Evolutionary conservation across 2,888 invertebrate species (phyloP).

Genomic region (Lamproptera curius): DNA sequence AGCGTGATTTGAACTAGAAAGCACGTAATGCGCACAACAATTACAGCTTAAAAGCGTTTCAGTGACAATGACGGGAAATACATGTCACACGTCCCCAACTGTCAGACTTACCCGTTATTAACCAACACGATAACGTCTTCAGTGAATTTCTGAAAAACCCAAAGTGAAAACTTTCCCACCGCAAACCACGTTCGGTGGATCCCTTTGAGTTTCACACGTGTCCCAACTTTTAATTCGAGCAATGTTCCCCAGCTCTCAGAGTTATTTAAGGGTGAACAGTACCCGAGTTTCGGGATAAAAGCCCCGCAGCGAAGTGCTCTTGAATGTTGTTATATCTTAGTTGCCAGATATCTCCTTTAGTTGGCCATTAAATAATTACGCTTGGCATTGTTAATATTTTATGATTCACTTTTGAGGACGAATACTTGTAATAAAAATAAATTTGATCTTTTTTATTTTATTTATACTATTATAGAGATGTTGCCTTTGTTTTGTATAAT

Average conservation of each 20-base stretch:
- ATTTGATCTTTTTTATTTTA: no score
- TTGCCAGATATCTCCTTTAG: conserved; percentile 7
- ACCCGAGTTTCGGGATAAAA: conserved; percentile 16
- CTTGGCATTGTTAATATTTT: not conserved
- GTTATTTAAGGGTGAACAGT: conserved; percentile 11
- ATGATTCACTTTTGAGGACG: not conserved
- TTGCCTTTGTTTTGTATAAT: no score
- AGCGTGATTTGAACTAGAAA: no score
- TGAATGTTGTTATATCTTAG: conserved; percentile 3
- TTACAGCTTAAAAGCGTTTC: no score
- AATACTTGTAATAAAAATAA: no score
- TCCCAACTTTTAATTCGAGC: conserved; percentile 23
- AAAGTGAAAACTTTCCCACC: conserved; percentile 19
- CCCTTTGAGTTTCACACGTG: conserved; percentile 21
- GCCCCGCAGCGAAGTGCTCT: conserved; percentile 4
- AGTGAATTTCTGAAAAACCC: conserved; percentile 13
- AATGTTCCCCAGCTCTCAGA: conserved; percentile 16
- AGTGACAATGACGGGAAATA: no score
- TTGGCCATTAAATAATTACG: conserved; percentile 3
- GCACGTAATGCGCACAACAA: no score
- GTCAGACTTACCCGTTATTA: no score
- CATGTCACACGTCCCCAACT: no score
- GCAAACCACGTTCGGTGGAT: conserved; percentile 16
- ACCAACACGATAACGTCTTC: conserved; percentile 10
- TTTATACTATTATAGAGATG: no score